Evolutionary conservation across 2,888 invertebrate species (phyloP).

Genomic region (Oegoconia quadripuncta): DNA sequence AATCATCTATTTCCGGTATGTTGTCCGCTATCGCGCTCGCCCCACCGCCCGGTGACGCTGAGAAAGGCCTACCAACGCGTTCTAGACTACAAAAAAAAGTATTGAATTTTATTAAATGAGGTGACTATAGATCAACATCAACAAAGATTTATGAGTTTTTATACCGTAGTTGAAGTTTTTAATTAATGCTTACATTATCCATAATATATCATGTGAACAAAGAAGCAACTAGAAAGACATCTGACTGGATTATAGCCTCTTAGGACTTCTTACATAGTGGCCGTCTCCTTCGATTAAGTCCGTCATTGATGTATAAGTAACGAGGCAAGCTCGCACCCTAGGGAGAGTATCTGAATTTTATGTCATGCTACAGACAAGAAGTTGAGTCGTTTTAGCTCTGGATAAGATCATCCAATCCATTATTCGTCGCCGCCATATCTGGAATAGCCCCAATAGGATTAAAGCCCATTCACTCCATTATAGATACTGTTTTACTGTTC

Average conservation of each 20-base stretch:
- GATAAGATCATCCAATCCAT: slow-evolving; percentile 58
- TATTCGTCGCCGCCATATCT: slow-evolving; percentile 57
- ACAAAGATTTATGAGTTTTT: no score
- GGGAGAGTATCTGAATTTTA: slow-evolving; percentile 12
- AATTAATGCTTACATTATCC: no score
- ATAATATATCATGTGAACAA: no score
- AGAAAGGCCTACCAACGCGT: no score
- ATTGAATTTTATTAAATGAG: no score
- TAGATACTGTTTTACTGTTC: slow-evolving; percentile 63
- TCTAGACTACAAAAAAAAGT: no score
- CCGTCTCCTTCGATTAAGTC: slow-evolving; percentile 1
- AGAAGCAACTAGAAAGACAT: background rate
- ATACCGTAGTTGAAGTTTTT: no score
- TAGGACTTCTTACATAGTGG: no score
- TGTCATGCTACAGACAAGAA: slow-evolving; percentile 33
- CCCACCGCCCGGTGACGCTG: no score
- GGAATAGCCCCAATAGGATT: slow-evolving; percentile 56
- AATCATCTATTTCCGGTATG: no score
- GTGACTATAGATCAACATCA: no score
- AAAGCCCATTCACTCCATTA: slow-evolving; percentile 51
- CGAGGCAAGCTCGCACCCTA: slow-evolving; percentile 5
- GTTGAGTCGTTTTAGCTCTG: slow-evolving; percentile 41
- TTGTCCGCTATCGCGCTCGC: no score
- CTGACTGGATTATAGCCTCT: background rate
- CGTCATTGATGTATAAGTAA: slow-evolving; percentile 10